phyloP scores from a whole-genome alignment of 2,797 vertebrate species.

The Myripristis murdjan region DNA sequence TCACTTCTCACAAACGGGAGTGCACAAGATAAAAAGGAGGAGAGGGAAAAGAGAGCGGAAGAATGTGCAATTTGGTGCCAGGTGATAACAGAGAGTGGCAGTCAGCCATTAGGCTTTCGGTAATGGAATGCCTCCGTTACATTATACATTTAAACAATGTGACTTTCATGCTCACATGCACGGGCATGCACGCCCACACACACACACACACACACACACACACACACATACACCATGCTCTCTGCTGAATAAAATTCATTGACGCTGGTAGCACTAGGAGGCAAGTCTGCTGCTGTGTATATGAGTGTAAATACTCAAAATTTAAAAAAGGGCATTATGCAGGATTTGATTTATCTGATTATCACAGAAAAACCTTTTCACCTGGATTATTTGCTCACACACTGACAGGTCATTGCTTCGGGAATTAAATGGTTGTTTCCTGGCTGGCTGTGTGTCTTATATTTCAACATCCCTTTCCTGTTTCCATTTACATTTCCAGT shows the following conservation, averaged over 20 bases:
- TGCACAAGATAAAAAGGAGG: slow-evolving; percentile 42
- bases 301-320: slow-evolving; percentile 12
- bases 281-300: background rate
- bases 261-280: too few relatives aligned
- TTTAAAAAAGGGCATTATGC: slow-evolving; percentile 39
- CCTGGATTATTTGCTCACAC: background rate
- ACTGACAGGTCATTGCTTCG: background rate
- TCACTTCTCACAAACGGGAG: slow-evolving; percentile 36
- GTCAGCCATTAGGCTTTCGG: slow-evolving; percentile 49
- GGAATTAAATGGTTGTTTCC: background rate
- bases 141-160: slow-evolving; percentile 65
- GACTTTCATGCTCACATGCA: slow-evolving; percentile 49
- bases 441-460: background rate
- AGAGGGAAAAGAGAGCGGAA: slow-evolving; percentile 44
- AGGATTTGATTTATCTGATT: background rate
- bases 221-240: background rate
- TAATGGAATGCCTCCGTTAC: slow-evolving; percentile 60
- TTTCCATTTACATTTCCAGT: background rate
- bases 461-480: background rate
- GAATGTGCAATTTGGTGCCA: slow-evolving; percentile 69
- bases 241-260: slow-evolving; percentile 23
- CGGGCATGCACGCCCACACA: background rate
- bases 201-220: slow-evolving; percentile 1
- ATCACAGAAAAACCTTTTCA: too few relatives aligned
- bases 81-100: slow-evolving; percentile 70